Base-by-base conservation (phyloP, 2,888 invertebrate genomes). In the Rosalia funebris region DNA sequence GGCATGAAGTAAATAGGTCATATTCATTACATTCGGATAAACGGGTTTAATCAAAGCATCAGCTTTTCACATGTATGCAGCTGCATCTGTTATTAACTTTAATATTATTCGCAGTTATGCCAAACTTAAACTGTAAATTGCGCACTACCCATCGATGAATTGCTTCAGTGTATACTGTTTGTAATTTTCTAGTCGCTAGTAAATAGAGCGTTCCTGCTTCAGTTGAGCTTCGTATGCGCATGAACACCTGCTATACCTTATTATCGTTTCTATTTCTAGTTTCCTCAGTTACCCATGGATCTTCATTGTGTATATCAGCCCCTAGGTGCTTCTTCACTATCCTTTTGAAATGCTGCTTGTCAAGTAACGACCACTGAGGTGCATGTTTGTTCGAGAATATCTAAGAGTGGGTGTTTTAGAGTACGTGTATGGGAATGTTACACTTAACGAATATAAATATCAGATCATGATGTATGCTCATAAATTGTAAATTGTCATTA, bases 401-500 rank as follows among this genome's bases (percentile, higher is more conserved):
- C 7, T 7, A 7, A 25, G 7, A 25, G 7, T 25, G 25, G 3
- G 25, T 25, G 7, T 25, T 25, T 25, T 7, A 3, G 7, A 25
- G 25, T 25, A 25, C 25, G 7, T 25, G 25, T 7, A 25, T 3
- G 25, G 25, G 25, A 25, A 25, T 25, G 7, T 25, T 61, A 48
- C 32, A 42, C 36, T 36, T 57, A 50, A 41, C 50, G 31, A 57
- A 50, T 47, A 25, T n/a, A 39, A 25, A 25, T 5, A 25, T 25
- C 7, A 25, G 25, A 25, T 25, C 25, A 25, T 25, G n/a, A n/a
- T n/a, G n/a, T n/a, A n/a, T n/a, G n/a, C n/a, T n/a, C n/a, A n/a
- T n/a, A n/a, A n/a, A n/a, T n/a, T n/a, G n/a, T n/a, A n/a, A n/a
- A n/a, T n/a, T n/a, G n/a, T n/a, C n/a, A n/a, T n/a, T n/a, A n/a